Base-by-base conservation (phyloP, 2,113 vertebrate genomes). In the Tetraodon nigroviridis region DNA sequence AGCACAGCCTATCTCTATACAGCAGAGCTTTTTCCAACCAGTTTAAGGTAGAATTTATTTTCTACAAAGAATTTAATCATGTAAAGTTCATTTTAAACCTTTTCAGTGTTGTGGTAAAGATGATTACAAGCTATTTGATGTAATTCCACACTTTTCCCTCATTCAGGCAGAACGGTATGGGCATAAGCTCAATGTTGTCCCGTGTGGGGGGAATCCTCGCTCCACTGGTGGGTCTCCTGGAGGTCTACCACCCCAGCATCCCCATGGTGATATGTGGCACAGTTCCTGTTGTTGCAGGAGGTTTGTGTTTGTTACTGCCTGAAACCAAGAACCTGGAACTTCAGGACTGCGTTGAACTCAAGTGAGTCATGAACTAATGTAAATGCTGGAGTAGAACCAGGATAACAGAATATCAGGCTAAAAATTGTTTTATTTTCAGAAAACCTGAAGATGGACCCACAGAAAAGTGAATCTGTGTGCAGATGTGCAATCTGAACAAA, bases 21-120 rank as follows among this genome's bases (percentile, higher is more conserved):
- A 0, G 91, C 92, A 17, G 95, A 98, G 71, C 79, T 98, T 18
- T 93, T 94, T 69, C 96, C 95, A 55, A 55, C 54, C 6, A 12
- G 13, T 22, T 20, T 55, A 16, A 55, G 54, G 40, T 56, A 24
- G 21, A 6, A 19, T 22, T 19, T 41, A 16, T 21, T 1, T 55
- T 16, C 6, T 22, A 7, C 11, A 41, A n/a, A 4, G 6, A 15
- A 32, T 29, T 4, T 7, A 29, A 29, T 29, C 27, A 29, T 29
- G 7, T 29, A 44, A 5, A 44, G 42, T 44, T 44, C 42, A 44
- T 29, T 29, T 5, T 29, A 29, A 29, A 29, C 27, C 27, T 29
- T 7, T 29, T 4, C 7, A 29, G 27, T 29, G 4, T 29, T 29
- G 4, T 29, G 27, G 7, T 32, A 32, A 4, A 32, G 29, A 10